A percentile compares a stretch with the other conserved stretches of the same genome.
These are phyloP conservation scores for Rhinatrema bivittatum DNA, from an alignment of 2,797 vertebrate genomes.

Conservation along the genomic window DNA sequence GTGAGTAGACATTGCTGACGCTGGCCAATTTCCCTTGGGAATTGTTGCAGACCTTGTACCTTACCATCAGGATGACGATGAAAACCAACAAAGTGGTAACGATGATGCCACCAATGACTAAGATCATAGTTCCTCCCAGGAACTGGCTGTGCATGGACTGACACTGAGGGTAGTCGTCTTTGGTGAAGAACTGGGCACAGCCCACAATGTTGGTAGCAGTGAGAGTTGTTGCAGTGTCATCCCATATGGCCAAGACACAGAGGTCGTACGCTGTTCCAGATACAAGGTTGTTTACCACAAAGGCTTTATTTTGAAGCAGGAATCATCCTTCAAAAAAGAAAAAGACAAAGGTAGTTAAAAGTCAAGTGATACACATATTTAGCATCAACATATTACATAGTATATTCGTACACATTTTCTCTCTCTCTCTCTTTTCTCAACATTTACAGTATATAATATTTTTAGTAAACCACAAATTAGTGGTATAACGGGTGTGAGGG, in stretches of 20 bases:
- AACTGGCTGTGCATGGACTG: slow-evolving; percentile 91
- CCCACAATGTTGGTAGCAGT: slow-evolving; percentile 95
- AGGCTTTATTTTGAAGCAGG: slow-evolving; percentile 85
- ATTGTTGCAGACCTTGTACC: slow-evolving; percentile 85
- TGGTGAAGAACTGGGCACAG: slow-evolving; percentile 88
- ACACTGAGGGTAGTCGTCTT: slow-evolving; percentile 88
- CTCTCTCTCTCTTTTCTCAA: too few species aligned
- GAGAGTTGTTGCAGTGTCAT: slow-evolving; percentile 89
- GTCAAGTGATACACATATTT: too few species aligned
- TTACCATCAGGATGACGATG: slow-evolving; percentile 93
- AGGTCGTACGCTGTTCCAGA: slow-evolving; percentile 91
- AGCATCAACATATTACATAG: too few species aligned
- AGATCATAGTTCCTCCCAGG: slow-evolving; percentile 92
- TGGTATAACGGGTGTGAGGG: too few species aligned
- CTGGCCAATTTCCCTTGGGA: slow-evolving; percentile 67
- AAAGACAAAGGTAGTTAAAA: not conserved
- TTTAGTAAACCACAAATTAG: not conserved
- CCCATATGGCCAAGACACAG: slow-evolving; percentile 95
- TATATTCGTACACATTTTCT: too few species aligned
- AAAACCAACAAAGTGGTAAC: slow-evolving; percentile 91
- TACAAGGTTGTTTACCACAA: slow-evolving; percentile 89
- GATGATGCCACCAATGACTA: slow-evolving; percentile 90
- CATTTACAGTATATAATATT: too few species aligned
- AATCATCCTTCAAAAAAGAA: slow-evolving; percentile 76
- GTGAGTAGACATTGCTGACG: slow-evolving; percentile 84